Conservation (phyloP, 2,797 vertebrate genomes). For the Silurus aristotelis region DNA sequence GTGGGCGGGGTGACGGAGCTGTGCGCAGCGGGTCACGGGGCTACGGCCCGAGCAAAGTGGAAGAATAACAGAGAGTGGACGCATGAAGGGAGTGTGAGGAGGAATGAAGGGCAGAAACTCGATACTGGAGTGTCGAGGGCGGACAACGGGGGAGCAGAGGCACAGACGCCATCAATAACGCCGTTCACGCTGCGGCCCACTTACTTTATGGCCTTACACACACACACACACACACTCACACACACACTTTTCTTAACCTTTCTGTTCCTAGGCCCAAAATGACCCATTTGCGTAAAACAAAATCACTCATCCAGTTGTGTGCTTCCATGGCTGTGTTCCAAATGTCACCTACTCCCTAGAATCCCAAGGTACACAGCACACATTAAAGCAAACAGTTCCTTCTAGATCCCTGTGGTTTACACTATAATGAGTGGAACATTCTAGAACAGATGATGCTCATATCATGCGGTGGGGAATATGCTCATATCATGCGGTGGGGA, state of each 20-base stretch:
- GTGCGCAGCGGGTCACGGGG: constrained; percentile 78
- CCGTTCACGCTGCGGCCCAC: constrained; percentile 43
- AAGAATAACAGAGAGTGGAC: constrained; percentile 84
- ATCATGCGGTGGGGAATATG: not conserved
- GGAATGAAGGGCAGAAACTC: constrained; percentile 79
- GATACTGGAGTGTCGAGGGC: constrained; percentile 83
- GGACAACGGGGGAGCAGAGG: constrained; percentile 82
- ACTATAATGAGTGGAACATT: not conserved
- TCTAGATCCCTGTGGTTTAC: not conserved
- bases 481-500: too few relatives aligned
- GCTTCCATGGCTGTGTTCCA: constrained; percentile 1
- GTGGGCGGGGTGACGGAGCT: constrained; percentile 74
- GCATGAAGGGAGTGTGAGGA: constrained; percentile 82
- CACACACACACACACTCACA: not conserved
- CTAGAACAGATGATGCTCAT: not conserved
- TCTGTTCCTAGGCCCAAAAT: constrained; percentile 13
- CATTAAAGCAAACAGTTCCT: not conserved
- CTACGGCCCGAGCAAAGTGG: constrained; percentile 85
- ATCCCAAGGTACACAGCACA: not conserved
- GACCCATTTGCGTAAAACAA: not conserved
- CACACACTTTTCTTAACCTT: constrained; percentile 25
- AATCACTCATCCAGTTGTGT: not conserved
- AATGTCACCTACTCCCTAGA: not conserved
- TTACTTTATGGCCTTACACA: constrained; percentile 59
- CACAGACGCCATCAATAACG: constrained; percentile 74